These are phyloP conservation scores for Plutomurus gul DNA, from an alignment of 1,140 invertebrate species.

Conservation along the genomic window DNA sequence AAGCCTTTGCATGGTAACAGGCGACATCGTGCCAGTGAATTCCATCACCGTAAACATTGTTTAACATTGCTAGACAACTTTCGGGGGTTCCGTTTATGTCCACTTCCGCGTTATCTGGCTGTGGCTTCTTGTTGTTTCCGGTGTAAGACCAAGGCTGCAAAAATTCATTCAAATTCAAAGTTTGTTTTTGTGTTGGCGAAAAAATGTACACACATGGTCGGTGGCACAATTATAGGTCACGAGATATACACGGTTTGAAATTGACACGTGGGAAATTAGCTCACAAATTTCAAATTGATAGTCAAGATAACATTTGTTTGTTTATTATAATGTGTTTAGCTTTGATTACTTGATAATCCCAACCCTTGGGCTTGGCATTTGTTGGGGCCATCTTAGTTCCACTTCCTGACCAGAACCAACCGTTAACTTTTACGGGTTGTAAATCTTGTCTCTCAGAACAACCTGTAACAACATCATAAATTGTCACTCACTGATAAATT, in stretches of 20 bases:
- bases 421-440: slow-evolving; percentile 80
- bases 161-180: slow-evolving; percentile 62
- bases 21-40: slow-evolving; percentile 91
- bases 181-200: neutral
- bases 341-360: slow-evolving; percentile 58
- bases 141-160: slow-evolving; percentile 80
- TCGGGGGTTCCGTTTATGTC: slow-evolving; percentile 87
- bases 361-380: slow-evolving; percentile 60
- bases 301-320: neutral
- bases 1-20: slow-evolving; percentile 88
- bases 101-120: slow-evolving; percentile 89
- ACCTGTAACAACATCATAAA: slow-evolving; percentile 55
- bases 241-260: neutral
- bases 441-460: slow-evolving; percentile 82
- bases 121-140: slow-evolving; percentile 82
- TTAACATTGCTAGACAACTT: slow-evolving; percentile 80
- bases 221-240: neutral
- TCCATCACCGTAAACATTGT: slow-evolving; percentile 84
- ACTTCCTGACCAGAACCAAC: slow-evolving; percentile 92
- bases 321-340: neutral
- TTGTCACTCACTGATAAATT: neutral
- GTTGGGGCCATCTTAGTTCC: slow-evolving; percentile 85
- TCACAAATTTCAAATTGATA: neutral
- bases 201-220: neutral
- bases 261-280: neutral